phyloP scores from a whole-genome alignment of 1,140 invertebrate genomes.

The Cyclargus thomasi region DNA sequence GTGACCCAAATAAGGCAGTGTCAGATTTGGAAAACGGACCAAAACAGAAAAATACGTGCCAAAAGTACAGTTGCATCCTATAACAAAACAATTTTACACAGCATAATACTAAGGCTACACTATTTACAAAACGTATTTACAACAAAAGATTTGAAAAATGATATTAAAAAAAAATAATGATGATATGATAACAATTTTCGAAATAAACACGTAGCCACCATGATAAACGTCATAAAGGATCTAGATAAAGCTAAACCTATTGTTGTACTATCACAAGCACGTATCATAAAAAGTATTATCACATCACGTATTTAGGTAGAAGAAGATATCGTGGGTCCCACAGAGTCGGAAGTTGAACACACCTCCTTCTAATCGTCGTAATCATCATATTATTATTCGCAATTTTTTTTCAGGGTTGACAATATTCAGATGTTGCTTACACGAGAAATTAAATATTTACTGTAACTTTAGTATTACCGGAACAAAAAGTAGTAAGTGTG shows the following conservation, averaged over 20 bases:
- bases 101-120: too few relatives aligned
- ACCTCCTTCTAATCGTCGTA: neutral
- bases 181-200: neutral
- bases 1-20: too few relatives aligned
- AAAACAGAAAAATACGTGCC: too few relatives aligned
- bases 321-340: neutral
- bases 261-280: neutral
- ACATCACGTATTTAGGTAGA: slow-evolving; percentile 8
- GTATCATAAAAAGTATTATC: neutral
- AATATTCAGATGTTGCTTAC: neutral
- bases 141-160: neutral
- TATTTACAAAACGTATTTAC: neutral
- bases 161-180: neutral
- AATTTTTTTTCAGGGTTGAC: neutral
- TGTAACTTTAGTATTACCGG: neutral
- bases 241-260: neutral
- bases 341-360: neutral
- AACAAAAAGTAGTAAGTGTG: neutral
- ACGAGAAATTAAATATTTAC: neutral
- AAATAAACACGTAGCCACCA: neutral
- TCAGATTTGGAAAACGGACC: too few relatives aligned
- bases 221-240: neutral
- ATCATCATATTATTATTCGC: neutral
- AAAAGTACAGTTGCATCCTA: too few relatives aligned
- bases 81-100: too few relatives aligned